Evolutionary conservation across 2,888 invertebrate genomes (phyloP).

Genomic region (Erebia aethiops): DNA sequence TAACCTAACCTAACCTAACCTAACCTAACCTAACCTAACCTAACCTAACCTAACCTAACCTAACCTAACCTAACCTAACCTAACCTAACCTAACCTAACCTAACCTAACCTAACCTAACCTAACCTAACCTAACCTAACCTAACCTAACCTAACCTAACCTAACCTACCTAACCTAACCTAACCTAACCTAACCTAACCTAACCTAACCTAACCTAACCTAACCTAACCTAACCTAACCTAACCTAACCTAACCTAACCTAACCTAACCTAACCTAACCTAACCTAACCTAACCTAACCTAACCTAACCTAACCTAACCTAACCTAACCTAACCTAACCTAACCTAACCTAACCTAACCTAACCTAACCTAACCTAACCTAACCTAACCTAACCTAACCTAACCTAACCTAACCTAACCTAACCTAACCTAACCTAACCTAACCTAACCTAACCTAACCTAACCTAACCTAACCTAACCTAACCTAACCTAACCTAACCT

Average conservation of each 20-base stretch:
- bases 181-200: slow-evolving; percentile 38
- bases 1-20: slow-evolving; percentile 40
- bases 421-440: slow-evolving; percentile 40
- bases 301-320: slow-evolving; percentile 37
- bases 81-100: too few species aligned
- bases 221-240: slow-evolving; percentile 42
- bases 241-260: slow-evolving; percentile 43
- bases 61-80: too few species aligned
- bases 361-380: slow-evolving; percentile 35
- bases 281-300: slow-evolving; percentile 34
- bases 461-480: slow-evolving; percentile 39
- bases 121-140: too few species aligned
- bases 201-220: slow-evolving; percentile 43
- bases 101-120: too few species aligned
- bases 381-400: slow-evolving; percentile 39
- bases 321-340: slow-evolving; percentile 36
- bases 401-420: slow-evolving; percentile 40
- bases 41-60: too few species aligned
- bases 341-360: slow-evolving; percentile 28
- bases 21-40: slow-evolving; percentile 33
- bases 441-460: slow-evolving; percentile 38
- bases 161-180: slow-evolving; percentile 18
- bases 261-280: slow-evolving; percentile 42
- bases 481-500: slow-evolving; percentile 38
- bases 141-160: too few species aligned